phyloP scores from a whole-genome alignment of 2,113 vertebrate species.

The Rhabdornis inornatus region DNA sequence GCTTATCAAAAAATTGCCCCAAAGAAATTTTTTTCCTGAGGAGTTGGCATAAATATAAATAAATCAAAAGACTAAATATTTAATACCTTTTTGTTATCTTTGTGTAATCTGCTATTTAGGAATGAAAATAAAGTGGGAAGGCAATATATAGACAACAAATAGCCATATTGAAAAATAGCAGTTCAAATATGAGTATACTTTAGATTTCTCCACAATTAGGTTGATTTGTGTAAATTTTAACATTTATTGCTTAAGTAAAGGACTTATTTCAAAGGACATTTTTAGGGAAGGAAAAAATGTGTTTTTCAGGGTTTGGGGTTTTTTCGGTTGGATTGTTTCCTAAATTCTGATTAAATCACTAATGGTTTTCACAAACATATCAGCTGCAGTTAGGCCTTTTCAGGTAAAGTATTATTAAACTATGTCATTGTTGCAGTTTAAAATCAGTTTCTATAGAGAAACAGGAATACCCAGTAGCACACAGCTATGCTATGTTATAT shows the following conservation, averaged over 20 bases:
- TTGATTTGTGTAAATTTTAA: neutral
- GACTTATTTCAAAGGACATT: neutral
- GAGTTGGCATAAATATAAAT: neutral
- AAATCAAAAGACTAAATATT: neutral
- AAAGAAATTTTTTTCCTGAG: neutral
- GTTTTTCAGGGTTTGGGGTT: fast-evolving
- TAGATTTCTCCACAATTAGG: neutral
- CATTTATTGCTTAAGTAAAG: neutral
- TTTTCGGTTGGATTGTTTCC: neutral
- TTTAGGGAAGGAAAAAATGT: neutral
- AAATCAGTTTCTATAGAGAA: neutral
- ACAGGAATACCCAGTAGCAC: neutral
- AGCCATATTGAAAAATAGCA: neutral
- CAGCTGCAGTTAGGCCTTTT: neutral
- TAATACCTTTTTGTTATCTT: neutral
- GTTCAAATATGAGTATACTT: neutral
- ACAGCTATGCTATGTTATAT: neutral
- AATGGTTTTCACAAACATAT: neutral
- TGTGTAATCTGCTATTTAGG: neutral
- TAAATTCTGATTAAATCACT: neutral
- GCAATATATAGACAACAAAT: neutral
- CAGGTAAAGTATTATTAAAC: neutral
- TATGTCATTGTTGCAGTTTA: neutral
- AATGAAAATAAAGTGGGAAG: neutral
- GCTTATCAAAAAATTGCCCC: fast-evolving